Evolutionary conservation across 1,140 invertebrate genomes (phyloP).

Genomic region (Drosophila hydei): DNA sequence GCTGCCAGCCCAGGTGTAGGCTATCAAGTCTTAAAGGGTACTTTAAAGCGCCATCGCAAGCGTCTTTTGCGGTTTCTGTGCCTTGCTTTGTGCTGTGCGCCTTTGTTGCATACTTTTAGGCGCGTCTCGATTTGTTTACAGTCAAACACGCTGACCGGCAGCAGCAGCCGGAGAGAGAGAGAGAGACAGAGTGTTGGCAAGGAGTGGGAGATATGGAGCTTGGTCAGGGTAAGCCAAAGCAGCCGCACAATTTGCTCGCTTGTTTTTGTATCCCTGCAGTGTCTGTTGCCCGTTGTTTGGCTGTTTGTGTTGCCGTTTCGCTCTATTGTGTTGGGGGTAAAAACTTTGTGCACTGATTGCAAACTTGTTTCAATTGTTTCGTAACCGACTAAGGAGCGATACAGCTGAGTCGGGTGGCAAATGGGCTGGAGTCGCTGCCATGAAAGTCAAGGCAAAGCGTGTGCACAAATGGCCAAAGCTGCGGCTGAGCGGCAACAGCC

Average conservation of each 20-base stretch:
- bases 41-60: not conserved
- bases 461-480: constrained; percentile 40
- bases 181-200: not conserved
- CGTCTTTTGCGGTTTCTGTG: too few species aligned
- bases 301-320: constrained; percentile 32
- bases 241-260: constrained; percentile 74
- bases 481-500: constrained; percentile 40
- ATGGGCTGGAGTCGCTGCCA: constrained; percentile 18
- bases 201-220: not conserved
- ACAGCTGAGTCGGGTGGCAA: not conserved
- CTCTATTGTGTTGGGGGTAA: constrained; percentile 53
- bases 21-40: constrained; percentile 3
- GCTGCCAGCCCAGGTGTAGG: too few species aligned
- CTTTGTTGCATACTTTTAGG: constrained; percentile 73
- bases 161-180: not conserved
- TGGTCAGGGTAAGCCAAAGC: constrained; percentile 27
- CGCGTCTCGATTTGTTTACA: constrained; percentile 70
- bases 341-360: constrained; percentile 79
- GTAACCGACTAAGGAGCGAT: constrained; percentile 51
- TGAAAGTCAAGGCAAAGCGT: constrained; percentile 68
- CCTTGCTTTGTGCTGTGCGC: constrained; percentile 14
- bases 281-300: constrained; percentile 44
- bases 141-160: constrained; percentile 51
- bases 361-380: constrained; percentile 82
- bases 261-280: constrained; percentile 68